These are phyloP conservation scores for Hybos culiciformis DNA, from an alignment of 2,888 invertebrate genomes.

Conservation along the genomic window DNA sequence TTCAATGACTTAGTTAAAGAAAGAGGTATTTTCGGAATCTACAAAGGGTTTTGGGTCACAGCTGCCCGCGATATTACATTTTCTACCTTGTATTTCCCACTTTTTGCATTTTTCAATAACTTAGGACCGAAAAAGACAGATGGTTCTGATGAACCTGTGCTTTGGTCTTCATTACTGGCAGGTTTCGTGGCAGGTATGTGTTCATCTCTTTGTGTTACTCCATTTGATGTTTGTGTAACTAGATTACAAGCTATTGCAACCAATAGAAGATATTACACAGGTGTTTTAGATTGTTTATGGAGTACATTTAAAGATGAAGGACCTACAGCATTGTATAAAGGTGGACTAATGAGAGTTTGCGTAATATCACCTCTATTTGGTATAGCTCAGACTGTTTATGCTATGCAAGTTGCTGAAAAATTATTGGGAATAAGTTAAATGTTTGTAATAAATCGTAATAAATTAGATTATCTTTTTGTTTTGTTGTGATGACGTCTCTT, in stretches of 20 bases:
- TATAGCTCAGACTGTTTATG: too few species aligned
- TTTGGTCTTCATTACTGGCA: conserved; percentile 74
- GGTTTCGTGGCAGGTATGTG: conserved; percentile 73
- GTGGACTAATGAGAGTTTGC: too few species aligned
- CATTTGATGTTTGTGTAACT: conserved; percentile 91
- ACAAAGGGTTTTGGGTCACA: conserved; percentile 81
- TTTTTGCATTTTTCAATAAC: conserved; percentile 79
- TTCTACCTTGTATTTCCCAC: conserved; percentile 86
- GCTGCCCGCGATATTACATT: conserved; percentile 80
- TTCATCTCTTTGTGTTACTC: conserved; percentile 75
- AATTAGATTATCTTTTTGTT: too few species aligned
- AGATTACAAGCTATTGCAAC: conserved; percentile 87
- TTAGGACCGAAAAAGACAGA: conserved; percentile 56
- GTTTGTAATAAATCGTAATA: too few species aligned
- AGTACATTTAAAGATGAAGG: too few species aligned
- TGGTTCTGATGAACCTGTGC: conserved; percentile 48
- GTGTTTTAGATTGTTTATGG: too few species aligned
- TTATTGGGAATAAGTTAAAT: too few species aligned
- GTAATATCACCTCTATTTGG: too few species aligned
- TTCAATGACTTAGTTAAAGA: conserved; percentile 56
- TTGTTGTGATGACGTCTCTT: too few species aligned
- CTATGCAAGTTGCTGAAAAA: too few species aligned
- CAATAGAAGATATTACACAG: too few species aligned
- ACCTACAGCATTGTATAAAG: too few species aligned
- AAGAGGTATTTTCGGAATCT: conserved; percentile 76